A percentile compares a stretch with the other conserved stretches of the same genome.
These are phyloP conservation scores for Corythoichthys intestinalis DNA, from an alignment of 2,113 vertebrate species.

Conservation along the genomic window DNA sequence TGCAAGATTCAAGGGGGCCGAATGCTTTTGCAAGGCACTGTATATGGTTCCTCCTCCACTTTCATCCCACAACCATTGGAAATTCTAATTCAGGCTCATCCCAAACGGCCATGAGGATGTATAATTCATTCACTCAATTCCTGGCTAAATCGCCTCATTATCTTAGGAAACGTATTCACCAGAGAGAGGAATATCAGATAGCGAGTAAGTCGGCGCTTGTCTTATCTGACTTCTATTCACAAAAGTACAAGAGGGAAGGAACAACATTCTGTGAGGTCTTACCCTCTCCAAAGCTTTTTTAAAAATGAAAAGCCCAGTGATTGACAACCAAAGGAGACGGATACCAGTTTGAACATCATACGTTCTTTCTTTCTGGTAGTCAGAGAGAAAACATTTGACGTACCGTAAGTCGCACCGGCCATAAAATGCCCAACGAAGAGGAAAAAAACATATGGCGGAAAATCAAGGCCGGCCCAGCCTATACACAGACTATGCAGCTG, in stretches of 20 bases:
- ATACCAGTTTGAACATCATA: constrained; percentile 31
- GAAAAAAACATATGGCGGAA: too few relatives aligned
- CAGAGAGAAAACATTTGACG: neutral
- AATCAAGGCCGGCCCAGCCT: too few relatives aligned
- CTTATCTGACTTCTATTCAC: constrained; percentile 38
- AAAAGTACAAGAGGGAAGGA: constrained; percentile 45
- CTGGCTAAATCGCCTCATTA: constrained; percentile 55
- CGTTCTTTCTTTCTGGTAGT: constrained; percentile 1
- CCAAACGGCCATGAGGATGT: constrained; percentile 40
- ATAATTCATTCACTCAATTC: constrained; percentile 58
- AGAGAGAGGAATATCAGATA: constrained; percentile 53
- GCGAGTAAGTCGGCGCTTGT: constrained; percentile 39
- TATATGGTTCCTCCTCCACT: constrained; percentile 4
- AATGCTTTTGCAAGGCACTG: too few relatives aligned
- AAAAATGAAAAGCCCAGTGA: constrained; percentile 38
- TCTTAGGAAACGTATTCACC: constrained; percentile 54
- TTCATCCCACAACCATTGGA: constrained; percentile 27
- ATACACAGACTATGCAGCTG: too few relatives aligned
- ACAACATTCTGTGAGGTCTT: constrained; percentile 40
- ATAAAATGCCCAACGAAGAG: too few relatives aligned
- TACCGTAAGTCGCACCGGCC: too few relatives aligned
- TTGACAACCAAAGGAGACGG: constrained; percentile 25
- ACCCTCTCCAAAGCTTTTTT: constrained; percentile 43
- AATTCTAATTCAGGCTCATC: constrained; percentile 53
- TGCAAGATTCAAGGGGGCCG: too few relatives aligned